These are phyloP conservation scores for Chelonus formosanus DNA, from an alignment of 2,888 invertebrate genomes.

Conservation along the genomic window DNA sequence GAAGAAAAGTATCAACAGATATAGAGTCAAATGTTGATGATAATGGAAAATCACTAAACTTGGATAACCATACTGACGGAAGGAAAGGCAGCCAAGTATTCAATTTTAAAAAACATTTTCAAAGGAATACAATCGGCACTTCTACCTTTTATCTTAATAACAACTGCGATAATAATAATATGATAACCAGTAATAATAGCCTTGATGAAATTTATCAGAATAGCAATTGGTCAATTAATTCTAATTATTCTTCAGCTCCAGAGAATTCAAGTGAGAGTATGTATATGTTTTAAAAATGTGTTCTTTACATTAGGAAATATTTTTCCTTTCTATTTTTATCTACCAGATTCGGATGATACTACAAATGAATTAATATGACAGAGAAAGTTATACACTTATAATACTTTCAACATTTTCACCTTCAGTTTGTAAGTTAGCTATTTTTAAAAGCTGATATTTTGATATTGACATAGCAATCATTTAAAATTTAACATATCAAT, in stretches of 20 bases:
- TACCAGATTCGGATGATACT: background rate
- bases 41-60: constrained; percentile 38
- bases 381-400: constrained; percentile 35
- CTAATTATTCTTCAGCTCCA: constrained; percentile 35
- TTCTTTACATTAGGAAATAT: background rate
- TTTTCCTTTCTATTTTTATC: constrained; percentile 1
- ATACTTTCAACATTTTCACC: constrained; percentile 27
- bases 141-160: constrained; percentile 62
- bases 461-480: too few relatives aligned
- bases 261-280: constrained; percentile 32
- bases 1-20: constrained; percentile 48
- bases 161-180: constrained; percentile 22
- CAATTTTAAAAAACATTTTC: constrained; percentile 55
- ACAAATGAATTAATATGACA: constrained; percentile 27
- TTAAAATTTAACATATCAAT: too few relatives aligned
- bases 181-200: constrained; percentile 28
- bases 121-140: constrained; percentile 48
- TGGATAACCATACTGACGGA: constrained; percentile 40
- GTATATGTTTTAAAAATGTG: background rate
- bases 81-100: constrained; percentile 40
- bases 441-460: too few relatives aligned
- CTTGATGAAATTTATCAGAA: constrained; percentile 53
- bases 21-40: constrained; percentile 34
- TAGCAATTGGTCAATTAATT: constrained; percentile 46
- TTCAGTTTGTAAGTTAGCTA: too few relatives aligned